Conservation (phyloP, 2,797 vertebrate genomes). For the Rhynchonycteris naso region DNA sequence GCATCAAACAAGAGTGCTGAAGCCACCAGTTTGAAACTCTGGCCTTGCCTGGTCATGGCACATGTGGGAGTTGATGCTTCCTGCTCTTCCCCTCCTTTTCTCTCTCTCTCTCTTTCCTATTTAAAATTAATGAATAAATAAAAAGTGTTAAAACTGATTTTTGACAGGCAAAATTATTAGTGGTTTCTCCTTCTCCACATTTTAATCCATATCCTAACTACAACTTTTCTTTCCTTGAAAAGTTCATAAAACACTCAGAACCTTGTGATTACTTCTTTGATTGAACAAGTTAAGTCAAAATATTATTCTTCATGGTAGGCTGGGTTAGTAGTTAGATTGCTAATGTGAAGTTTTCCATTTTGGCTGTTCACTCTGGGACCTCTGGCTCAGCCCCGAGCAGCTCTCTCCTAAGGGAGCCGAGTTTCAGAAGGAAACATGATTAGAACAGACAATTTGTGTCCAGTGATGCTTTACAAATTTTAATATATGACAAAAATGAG, state of each 20-base stretch:
- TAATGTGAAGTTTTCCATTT: conserved; percentile 50
- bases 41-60: no score
- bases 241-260: background rate
- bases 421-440: conserved; percentile 48
- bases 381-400: background rate
- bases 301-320: conserved; percentile 16
- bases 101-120: no score
- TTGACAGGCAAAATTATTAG: conserved; percentile 39
- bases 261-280: background rate
- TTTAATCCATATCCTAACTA: conserved; percentile 45
- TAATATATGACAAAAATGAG: conserved; percentile 45
- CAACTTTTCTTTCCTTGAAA: conserved; percentile 47
- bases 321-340: conserved; percentile 42
- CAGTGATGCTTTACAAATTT: background rate
- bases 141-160: background rate
- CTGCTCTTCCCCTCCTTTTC: no score
- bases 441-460: background rate
- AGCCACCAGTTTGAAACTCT: no score
- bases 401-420: background rate
- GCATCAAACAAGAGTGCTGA: no score
- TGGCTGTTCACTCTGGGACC: background rate
- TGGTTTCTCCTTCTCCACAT: background rate
- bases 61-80: no score
- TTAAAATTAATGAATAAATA: no score
- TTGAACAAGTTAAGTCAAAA: conserved; percentile 68